Evolutionary conservation across 2,113 vertebrate genomes (phyloP).

Genomic region (Picathartes gymnocephalus): DNA sequence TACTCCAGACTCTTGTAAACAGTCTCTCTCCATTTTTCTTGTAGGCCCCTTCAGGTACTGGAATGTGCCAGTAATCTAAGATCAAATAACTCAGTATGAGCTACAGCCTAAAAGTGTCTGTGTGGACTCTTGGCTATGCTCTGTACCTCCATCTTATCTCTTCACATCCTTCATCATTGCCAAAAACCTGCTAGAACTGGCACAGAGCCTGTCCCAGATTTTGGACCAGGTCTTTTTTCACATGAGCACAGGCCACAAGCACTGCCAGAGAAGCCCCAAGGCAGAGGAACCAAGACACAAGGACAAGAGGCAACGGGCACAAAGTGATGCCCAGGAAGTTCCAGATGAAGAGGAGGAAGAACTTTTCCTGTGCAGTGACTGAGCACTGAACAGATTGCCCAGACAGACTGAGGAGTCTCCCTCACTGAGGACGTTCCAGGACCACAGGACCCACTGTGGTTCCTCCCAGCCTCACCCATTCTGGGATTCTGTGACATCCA

Average conservation of each 20-base stretch:
- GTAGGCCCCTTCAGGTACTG: background rate
- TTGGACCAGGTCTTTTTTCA: background rate
- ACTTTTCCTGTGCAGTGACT: background rate
- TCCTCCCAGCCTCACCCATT: background rate
- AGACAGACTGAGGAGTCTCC: background rate
- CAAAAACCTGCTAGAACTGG: background rate
- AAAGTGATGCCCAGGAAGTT: background rate
- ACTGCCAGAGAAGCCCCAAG: background rate
- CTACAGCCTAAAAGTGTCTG: background rate
- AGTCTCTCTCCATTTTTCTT: background rate
- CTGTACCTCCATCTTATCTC: background rate
- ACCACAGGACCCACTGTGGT: background rate
- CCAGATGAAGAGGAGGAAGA: background rate
- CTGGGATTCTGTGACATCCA: background rate
- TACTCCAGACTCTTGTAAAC: background rate
- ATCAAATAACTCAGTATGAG: background rate
- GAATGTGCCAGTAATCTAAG: background rate
- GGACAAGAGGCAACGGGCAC: background rate
- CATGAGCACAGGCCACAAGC: background rate
- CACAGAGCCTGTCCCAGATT: background rate
- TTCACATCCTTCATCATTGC: background rate
- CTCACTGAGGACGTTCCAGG: background rate
- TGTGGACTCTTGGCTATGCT: background rate
- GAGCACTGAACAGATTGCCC: background rate
- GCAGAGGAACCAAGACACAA: background rate